A percentile compares a stretch with the other conserved stretches of the same genome.
These are phyloP conservation scores for Netelia fuscicornis DNA, from an alignment of 2,888 invertebrate genomes.

Conservation along the genomic window DNA sequence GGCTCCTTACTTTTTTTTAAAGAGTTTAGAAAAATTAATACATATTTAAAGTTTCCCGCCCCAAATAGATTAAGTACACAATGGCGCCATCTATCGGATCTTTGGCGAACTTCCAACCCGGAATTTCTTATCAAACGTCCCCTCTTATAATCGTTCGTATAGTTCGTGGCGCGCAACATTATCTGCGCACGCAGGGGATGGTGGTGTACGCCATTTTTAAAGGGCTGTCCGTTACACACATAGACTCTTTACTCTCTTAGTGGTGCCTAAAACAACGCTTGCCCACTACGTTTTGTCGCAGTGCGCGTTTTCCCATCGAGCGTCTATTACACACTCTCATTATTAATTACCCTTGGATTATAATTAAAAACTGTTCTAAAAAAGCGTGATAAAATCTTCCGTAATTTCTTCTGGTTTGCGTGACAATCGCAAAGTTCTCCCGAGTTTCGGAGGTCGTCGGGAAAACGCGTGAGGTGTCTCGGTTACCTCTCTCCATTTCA, in stretches of 20 bases:
- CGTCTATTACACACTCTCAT: not conserved
- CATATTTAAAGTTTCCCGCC: too few species aligned
- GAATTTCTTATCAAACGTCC: not conserved
- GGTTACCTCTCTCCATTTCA: constrained; percentile 32
- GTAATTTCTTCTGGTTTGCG: too few species aligned
- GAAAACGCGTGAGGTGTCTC: constrained; percentile 43
- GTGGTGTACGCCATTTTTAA: constrained; percentile 70
- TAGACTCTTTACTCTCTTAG: constrained; percentile 49
- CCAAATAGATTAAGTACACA: not conserved
- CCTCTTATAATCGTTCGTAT: not conserved
- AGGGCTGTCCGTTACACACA: constrained; percentile 59
- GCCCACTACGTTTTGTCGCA: constrained; percentile 33
- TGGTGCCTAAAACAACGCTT: constrained; percentile 14
- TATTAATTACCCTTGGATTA: not conserved
- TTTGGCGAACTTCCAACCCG: not conserved
- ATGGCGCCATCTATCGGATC: not conserved
- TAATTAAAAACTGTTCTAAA: not conserved
- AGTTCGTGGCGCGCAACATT: not conserved
- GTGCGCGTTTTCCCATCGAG: constrained; percentile 38
- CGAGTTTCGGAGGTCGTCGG: constrained; percentile 20
- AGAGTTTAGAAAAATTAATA: too few species aligned
- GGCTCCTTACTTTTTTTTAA: too few species aligned
- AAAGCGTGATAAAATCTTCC: too few species aligned
- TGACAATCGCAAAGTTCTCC: too few species aligned
- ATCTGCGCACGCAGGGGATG: constrained; percentile 26